Evolutionary conservation across 2,888 invertebrate genomes (phyloP), one percentile per base, ranked within the genome.

Genomic region (Drosophila subsilvestris): DNA sequence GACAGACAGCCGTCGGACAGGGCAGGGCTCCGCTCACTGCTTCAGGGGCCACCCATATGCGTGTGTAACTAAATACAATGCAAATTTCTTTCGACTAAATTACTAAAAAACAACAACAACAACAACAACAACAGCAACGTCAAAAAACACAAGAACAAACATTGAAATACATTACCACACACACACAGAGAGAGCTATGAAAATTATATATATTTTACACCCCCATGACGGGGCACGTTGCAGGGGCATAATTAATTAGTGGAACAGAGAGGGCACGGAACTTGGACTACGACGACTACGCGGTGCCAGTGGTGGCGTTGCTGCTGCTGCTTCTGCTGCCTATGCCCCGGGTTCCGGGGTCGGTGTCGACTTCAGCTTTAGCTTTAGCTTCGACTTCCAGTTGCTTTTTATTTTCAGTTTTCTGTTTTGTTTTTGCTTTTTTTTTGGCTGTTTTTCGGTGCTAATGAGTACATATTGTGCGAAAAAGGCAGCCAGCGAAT

Each of bases 1-100:
- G 14, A 20, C 47, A 47, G 10, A 6, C 42, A 5, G 4, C 6
- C 45, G 7, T 37, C n/a, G 37, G 37, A 1, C 37, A n/a, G 37
- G 37, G 37, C 27, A 27, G 27, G 2, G 27, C 25, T 5, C 6
- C 7, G 37, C n/a, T 37, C 37, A n/a, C 37, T 37, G 37, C 37
- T 37, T 37, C n/a, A 37, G 37, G 56, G 44, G 51, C 43, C 50
- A 57, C 45, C 22, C 83, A 63, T 86, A 66, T 83, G 83, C 89
- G 89, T 83, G 89, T 78, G 89, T 88, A 83, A 83, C 89, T 78
- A 86, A 86, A 83, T 83, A 88, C 89, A 83, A 83, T 88, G 83
- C 83, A 88, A 83, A 83, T 83, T 83, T 86, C 49, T 66, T 79
- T 68, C 74, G 74, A 74, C 77, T 37, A 75, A 86, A 86, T 88